Base-by-base conservation (phyloP, 2,888 invertebrate genomes). In the Mythimna pallens region DNA sequence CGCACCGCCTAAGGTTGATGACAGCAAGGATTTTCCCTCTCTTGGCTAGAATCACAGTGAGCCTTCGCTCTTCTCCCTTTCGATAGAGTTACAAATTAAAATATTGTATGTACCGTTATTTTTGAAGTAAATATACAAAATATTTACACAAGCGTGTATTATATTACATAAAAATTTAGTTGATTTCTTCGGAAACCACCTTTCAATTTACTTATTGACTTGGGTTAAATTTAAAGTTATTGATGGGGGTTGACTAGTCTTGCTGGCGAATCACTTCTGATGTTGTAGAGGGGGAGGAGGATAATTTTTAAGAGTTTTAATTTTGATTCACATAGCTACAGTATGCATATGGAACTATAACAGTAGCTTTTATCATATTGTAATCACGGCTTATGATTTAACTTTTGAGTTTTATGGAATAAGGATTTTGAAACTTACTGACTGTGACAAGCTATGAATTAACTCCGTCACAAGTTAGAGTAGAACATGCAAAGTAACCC, bases 1-100 rank as follows among this genome's bases (percentile, higher is more conserved):
- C 50, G 92, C 96, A 78, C 97, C 98, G 86, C 99, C 99, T 30
- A 99, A 99, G 95, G 99, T 99, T 84, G 99, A 99, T 93, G 99
- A 99, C 96, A 99, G 99, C 97, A 98, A 98, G 94, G 99, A 99
- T 96, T 99, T 99, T 96, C 99, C 99, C 88, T 98, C 98, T 92
- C 97, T 99, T 93, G 98, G 98, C 95, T 98, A 98, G 93, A 93
- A 91, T 92, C 89, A 87, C 90, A 89, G 92, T 92, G 94, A 94
- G 94, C 93, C 90, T 86, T 89, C 80, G 90, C 91, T 94, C 93
- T 92, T 91, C 95, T 94, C 94, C 95, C 93, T 92, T 95, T 94
- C 89, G 91, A 95, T 95, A 95, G 93, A 94, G 93, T 93, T 95
- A 95, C 95, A 95, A 94, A 96, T 94, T 92, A 94, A 92, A 93